Percentiles rank a stretch among this genome's conserved stretches.
These are phyloP conservation scores for Sebastiscus tertius DNA, from an alignment of 2,797 vertebrate species.

Conservation along the genomic window DNA sequence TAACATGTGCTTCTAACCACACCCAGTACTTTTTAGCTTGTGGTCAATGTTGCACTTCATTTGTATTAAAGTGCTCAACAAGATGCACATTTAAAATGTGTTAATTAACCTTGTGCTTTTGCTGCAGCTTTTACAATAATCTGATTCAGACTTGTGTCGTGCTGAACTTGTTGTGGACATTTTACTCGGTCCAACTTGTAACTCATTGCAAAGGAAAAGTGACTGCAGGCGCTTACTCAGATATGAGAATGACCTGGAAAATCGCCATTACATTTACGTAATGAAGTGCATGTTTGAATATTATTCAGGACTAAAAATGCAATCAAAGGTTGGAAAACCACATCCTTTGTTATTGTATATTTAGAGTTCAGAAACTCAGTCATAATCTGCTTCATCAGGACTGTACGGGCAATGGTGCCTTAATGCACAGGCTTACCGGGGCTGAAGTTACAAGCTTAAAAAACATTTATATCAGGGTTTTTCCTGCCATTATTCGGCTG, in stretches of 20 bases:
- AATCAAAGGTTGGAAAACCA: neutral
- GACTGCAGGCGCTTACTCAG: neutral
- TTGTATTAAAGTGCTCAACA: neutral
- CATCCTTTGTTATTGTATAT: neutral
- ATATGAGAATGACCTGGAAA: neutral
- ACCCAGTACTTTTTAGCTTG: neutral
- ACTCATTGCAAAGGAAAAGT: too few relatives aligned
- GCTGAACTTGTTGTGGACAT: neutral
- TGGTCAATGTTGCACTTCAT: neutral
- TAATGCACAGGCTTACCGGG: too few relatives aligned
- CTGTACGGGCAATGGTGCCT: too few relatives aligned
- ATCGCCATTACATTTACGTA: neutral
- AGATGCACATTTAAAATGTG: neutral
- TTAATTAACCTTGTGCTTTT: neutral
- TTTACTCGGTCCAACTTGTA: neutral
- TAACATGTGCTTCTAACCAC: neutral
- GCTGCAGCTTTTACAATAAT: neutral
- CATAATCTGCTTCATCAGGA: neutral
- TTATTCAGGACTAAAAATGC: neutral
- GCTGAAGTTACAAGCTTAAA: too few relatives aligned
- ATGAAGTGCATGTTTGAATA: too few relatives aligned
- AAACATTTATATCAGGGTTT: too few relatives aligned
- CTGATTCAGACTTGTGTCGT: neutral
- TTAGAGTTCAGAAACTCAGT: neutral
- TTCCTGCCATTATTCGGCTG: too few relatives aligned